A percentile compares a stretch with the other conserved stretches of the same genome.
Evolutionary conservation across 2,797 vertebrate genomes (phyloP).

Genomic region (Rhynchotus rufescens): DNA sequence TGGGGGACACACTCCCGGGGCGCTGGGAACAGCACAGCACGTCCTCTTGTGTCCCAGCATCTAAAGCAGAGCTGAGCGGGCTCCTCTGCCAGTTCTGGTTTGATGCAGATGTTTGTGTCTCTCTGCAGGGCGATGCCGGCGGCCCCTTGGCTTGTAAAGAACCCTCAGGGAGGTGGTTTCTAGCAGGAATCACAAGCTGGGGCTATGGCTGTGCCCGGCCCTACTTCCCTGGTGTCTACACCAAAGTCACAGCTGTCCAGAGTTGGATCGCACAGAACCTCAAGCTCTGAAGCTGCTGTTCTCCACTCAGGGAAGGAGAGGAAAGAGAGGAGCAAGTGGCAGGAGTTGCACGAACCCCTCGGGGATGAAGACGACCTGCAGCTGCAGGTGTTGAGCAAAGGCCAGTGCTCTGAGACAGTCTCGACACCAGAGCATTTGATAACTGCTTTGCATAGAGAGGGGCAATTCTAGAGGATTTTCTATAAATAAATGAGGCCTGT

Average conservation of each 20-base stretch:
- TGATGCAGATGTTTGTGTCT: background rate
- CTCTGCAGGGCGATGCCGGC: slow-evolving; percentile 91
- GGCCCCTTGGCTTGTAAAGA: slow-evolving; percentile 91
- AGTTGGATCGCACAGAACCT: slow-evolving; percentile 89
- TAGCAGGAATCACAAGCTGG: slow-evolving; percentile 97
- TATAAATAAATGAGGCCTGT: slow-evolving; percentile 63
- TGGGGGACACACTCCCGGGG: background rate
- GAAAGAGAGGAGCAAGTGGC: background rate
- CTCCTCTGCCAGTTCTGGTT: background rate
- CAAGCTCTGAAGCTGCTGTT: slow-evolving; percentile 53
- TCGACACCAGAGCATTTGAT: background rate
- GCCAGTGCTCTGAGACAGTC: background rate
- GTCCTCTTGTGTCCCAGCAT: background rate
- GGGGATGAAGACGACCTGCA: background rate
- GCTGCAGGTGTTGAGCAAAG: background rate
- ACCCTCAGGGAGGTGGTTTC: slow-evolving; percentile 90
- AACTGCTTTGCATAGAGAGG: slow-evolving; percentile 29
- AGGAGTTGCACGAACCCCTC: background rate
- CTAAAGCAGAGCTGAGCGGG: background rate
- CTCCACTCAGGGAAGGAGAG: slow-evolving; percentile 23
- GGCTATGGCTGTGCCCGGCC: slow-evolving; percentile 92
- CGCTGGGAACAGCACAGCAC: background rate
- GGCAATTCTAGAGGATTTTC: slow-evolving; percentile 16
- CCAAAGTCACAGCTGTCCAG: slow-evolving; percentile 87
- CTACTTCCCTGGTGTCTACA: slow-evolving; percentile 92